Conservation (phyloP, 2,888 invertebrate genomes). For the Zygaena filipendulae region DNA sequence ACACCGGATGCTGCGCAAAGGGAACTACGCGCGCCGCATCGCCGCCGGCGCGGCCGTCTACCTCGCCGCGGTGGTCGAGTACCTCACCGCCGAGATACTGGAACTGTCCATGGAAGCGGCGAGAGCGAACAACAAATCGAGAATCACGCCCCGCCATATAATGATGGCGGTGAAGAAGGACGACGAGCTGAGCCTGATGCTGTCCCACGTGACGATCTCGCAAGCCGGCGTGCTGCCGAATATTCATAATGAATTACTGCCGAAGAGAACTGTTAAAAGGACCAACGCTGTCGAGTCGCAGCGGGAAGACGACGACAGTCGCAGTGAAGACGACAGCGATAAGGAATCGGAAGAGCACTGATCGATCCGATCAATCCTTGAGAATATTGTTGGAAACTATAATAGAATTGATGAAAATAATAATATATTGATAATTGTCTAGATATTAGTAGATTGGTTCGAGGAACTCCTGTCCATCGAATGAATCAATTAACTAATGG, state of each 20-base stretch:
- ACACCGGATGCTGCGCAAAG: slow-evolving; percentile 66
- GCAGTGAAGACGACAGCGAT: no score
- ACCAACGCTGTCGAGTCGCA: no score
- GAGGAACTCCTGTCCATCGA: no score
- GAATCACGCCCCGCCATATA: slow-evolving; percentile 39
- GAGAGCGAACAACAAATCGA: slow-evolving; percentile 72
- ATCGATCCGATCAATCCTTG: no score
- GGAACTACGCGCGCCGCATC: slow-evolving; percentile 69
- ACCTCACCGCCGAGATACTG: slow-evolving; percentile 74
- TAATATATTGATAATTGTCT: no score
- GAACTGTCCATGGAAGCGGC: slow-evolving; percentile 73
- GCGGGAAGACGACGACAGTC: slow-evolving; percentile 11
- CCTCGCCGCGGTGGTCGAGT: slow-evolving; percentile 70
- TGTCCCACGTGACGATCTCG: slow-evolving; percentile 32
- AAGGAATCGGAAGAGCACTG: no score
- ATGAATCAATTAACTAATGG: no score
- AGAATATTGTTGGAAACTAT: no score
- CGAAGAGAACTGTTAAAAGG: slow-evolving; percentile 39
- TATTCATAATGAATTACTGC: slow-evolving; percentile 33
- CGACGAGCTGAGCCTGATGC: slow-evolving; percentile 36
- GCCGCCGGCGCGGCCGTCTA: slow-evolving; percentile 65
- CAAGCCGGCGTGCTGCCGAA: slow-evolving; percentile 38
- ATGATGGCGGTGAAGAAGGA: slow-evolving; percentile 40
- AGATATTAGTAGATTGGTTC: no score
- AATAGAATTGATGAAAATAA: no score